Conservation (phyloP, 2,888 invertebrate genomes). For the Cephus nigrinus region DNA sequence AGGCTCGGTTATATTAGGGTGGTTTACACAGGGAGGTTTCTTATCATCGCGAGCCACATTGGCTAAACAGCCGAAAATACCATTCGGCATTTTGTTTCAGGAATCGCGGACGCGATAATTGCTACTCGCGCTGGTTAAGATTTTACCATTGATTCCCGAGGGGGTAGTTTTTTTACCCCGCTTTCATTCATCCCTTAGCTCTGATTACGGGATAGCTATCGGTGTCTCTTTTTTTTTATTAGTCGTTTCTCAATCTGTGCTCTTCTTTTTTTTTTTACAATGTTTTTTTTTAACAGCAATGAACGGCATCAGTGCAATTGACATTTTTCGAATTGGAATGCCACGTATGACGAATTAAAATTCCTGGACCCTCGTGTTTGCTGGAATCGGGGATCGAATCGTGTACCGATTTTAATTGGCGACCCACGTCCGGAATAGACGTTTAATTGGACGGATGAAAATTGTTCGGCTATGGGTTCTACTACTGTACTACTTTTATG, state of each 20-base stretch:
- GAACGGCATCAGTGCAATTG: not conserved
- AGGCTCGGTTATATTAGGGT: not conserved
- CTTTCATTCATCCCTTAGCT: not conserved
- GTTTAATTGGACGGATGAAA: not conserved
- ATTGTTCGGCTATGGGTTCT: not conserved
- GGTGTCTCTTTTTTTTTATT: not conserved
- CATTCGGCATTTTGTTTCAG: conserved; percentile 56
- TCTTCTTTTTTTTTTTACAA: not conserved
- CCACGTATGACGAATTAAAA: not conserved
- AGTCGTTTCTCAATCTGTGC: not conserved
- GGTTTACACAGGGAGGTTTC: conserved; percentile 32
- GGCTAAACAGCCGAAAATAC: conserved; percentile 58
- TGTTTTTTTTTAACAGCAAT: not conserved
- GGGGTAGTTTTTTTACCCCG: not conserved
- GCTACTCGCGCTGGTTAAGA: conserved; percentile 29
- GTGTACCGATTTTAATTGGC: not conserved
- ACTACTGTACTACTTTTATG: not conserved
- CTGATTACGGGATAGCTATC: not conserved
- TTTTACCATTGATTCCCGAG: not conserved
- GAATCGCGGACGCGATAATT: conserved; percentile 49
- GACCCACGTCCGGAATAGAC: not conserved
- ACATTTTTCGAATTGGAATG: not conserved
- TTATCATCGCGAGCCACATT: conserved; percentile 55
- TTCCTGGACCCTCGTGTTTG: not conserved
- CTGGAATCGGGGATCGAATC: not conserved